phyloP scores from a whole-genome alignment of 2,797 vertebrate genomes.

The Phoxinus dragarum region DNA sequence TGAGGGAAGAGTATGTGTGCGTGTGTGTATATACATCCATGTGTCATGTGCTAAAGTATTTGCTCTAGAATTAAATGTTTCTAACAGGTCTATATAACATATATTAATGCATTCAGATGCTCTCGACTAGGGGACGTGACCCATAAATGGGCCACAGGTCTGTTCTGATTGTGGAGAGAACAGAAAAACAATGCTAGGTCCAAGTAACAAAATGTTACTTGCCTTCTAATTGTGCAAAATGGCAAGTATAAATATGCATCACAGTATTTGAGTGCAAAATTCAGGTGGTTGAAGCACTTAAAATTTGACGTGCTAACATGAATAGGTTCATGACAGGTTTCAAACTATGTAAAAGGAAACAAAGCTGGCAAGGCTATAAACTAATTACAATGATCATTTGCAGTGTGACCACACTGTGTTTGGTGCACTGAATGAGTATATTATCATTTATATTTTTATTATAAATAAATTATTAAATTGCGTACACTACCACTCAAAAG shows the following conservation, averaged over 20 bases:
- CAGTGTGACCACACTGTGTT: background rate
- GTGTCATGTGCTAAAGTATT: background rate
- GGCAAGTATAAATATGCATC: background rate
- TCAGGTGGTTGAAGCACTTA: background rate
- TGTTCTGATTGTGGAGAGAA: background rate
- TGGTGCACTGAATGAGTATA: background rate
- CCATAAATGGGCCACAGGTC: background rate
- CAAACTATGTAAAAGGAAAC: background rate
- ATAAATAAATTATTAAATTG: background rate
- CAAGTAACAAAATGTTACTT: background rate
- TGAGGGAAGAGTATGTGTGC: slow-evolving; percentile 28
- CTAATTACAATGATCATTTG: background rate
- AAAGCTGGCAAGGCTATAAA: background rate
- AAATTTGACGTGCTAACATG: background rate
- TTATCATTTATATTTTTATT: background rate
- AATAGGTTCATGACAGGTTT: background rate
- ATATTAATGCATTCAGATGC: background rate
- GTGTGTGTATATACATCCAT: background rate
- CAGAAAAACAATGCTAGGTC: background rate
- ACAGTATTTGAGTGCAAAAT: background rate
- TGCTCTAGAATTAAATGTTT: background rate
- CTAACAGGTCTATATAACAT: background rate
- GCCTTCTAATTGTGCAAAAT: background rate
- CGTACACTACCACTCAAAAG: background rate
- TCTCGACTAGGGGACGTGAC: background rate